Conservation (phyloP, 2,888 invertebrate genomes). For the Drosophila mimica region DNA sequence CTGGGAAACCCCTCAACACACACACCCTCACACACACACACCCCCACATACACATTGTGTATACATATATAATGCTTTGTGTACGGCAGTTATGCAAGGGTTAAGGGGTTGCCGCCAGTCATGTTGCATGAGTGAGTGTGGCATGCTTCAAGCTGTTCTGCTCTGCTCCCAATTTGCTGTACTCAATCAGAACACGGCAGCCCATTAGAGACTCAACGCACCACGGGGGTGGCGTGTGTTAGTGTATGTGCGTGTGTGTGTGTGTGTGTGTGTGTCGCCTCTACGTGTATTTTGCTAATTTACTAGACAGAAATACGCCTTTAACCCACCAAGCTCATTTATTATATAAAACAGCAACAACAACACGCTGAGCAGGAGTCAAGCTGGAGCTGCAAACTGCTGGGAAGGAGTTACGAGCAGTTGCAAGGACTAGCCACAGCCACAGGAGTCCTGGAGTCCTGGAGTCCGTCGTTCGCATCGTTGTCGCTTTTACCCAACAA, state of each 20-base stretch:
- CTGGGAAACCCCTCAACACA: slow-evolving; percentile 48
- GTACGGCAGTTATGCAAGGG: slow-evolving; percentile 27
- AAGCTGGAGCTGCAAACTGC: slow-evolving; percentile 39
- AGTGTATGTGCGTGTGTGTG: slow-evolving; percentile 6
- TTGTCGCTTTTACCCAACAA: background rate
- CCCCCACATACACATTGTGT: slow-evolving; percentile 22
- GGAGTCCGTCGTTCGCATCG: slow-evolving; percentile 1
- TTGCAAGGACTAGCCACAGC: slow-evolving; percentile 52
- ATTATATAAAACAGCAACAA: slow-evolving; percentile 81
- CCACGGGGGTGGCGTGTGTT: slow-evolving; percentile 39
- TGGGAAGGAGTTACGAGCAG: slow-evolving; percentile 46
- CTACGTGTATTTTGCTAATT: slow-evolving; percentile 83
- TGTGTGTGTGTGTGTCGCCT: slow-evolving; percentile 52
- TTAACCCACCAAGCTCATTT: slow-evolving; percentile 84
- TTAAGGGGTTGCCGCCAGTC: slow-evolving; percentile 29
- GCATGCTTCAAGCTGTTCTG: slow-evolving; percentile 49
- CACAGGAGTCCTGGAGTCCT: slow-evolving; percentile 35
- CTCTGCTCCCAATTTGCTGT: slow-evolving; percentile 73
- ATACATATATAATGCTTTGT: slow-evolving; percentile 4
- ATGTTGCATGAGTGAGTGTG: slow-evolving; percentile 41
- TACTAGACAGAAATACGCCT: slow-evolving; percentile 84
- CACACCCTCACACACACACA: slow-evolving; percentile 29
- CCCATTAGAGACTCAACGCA: slow-evolving; percentile 71
- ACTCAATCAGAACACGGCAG: slow-evolving; percentile 81
- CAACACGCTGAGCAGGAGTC: slow-evolving; percentile 18